Base-by-base conservation (phyloP, 2,113 vertebrate genomes). In the Herpailurus yagouaroundi region DNA sequence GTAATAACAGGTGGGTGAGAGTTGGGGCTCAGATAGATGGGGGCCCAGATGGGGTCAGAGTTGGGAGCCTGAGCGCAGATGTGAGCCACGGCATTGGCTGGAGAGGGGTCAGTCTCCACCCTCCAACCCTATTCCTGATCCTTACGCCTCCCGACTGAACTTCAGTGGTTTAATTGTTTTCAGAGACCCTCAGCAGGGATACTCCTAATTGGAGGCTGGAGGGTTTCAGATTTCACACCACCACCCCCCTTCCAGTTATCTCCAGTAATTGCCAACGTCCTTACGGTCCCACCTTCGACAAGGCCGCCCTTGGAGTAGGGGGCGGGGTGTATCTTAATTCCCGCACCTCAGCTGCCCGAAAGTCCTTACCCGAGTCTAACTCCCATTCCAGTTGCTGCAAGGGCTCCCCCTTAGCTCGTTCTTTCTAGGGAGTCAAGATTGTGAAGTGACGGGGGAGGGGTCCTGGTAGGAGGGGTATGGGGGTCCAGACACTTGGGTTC, bases 1-100 rank as follows among this genome's bases (percentile, higher is more conserved):
- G 96, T 83, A 69, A 50, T 45, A 93, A 76, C 96, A 97, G 91
- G 95, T 96, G 90, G 81, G 55, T 82, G 73, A 25, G 76, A 69
- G 16, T n/a, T 91, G 74, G 63, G 41, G 45, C 79, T 88, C 87
- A 31, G 73, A 50, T 23, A 55, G n/a, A 4, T 8, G 3, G 45
- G 71, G 16, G 36, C 57, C 52, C 55, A 36, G 38, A 74, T 63
- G 68, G 33, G 21, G 9, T 89, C 93, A 36, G 86, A 87, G 19
- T 9, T 60, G 84, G 45, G 31, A 27, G 25, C 33, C 16, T n/a
- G 50, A 77, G 41, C 92, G 36, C 15, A 50, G 86, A 60, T 84
- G 38, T 23, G 45, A 6, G 38, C 45, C 12, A 60, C 1, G 23
- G 63, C 45, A 3, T 8, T 79, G 73, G 79, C n/a, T 21, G 83